Evolutionary conservation across 2,797 vertebrate genomes (phyloP), one percentile per base, ranked within the genome.

Genomic region (Kryptopterus vitreolus): DNA sequence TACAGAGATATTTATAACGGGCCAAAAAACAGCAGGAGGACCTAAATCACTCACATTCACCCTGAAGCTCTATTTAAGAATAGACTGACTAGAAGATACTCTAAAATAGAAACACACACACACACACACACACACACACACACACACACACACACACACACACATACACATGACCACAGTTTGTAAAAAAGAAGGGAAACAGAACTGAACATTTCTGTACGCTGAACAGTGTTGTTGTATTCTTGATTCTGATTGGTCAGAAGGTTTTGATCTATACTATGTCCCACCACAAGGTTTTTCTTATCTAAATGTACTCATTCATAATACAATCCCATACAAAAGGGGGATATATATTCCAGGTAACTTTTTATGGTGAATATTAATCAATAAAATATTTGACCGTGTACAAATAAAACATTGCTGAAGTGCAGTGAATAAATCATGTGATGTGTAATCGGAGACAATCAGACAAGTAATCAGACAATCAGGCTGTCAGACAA

Each of bases 1-100:
- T 61, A 31, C 0, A 11, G 38, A 73, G 73, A 76, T 76, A 77
- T 77, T 77, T 77, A 66, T 65, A 77, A 55, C 48, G 43, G n/a
- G 65, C 13, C 2, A 33, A 79, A 38, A 73, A 80, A 48, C 71
- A 75, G 70, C 71, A 66, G 33, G 57, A 74, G 61, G 31, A 71
- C 33, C 43, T 13, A 63, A 73, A 80, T 80, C 50, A 55, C 78
- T 57, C 24, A 35, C 58, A 38, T 31, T 46, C 31, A 43, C 70
- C 48, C 70, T 52, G 59, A 80, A 74, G 33, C 53, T 38, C 16
- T 38, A 16, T 55, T 38, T 33, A 53, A 74, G 59, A 53, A 73
- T 43, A 52, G 77, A 50, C 7, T 3, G 57, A 4, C 48, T 9
- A 63, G 31, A 61, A 63, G 46, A 52, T 38, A 53, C 20, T 53